Evolutionary conservation across 2,113 vertebrate species (phyloP).

Genomic region (Pristiophorus japonicus): DNA sequence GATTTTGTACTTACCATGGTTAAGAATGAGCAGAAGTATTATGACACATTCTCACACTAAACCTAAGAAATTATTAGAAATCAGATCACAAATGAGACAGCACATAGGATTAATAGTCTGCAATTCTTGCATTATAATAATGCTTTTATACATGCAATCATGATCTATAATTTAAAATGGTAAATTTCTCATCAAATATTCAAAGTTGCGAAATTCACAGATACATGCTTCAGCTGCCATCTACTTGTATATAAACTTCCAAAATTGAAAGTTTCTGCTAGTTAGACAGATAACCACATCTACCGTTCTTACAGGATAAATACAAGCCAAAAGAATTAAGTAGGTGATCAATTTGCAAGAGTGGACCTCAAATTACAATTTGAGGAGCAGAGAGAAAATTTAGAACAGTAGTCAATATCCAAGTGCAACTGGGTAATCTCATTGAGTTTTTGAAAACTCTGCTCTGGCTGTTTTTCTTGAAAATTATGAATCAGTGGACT

Average conservation of each 20-base stretch:
- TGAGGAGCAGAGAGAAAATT: background rate
- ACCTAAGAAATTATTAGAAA: background rate
- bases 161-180: background rate
- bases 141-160: background rate
- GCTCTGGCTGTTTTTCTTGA: background rate
- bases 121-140: background rate
- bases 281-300: background rate
- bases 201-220: background rate
- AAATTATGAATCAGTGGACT: background rate
- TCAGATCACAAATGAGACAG: background rate
- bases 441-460: background rate
- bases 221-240: background rate
- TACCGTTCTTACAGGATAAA: background rate
- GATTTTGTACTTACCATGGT: background rate
- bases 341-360: background rate
- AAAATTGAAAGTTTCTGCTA: background rate
- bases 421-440: background rate
- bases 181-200: background rate
- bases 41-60: background rate
- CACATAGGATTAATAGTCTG: background rate
- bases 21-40: background rate
- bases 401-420: background rate
- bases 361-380: background rate
- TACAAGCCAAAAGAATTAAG: background rate
- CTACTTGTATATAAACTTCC: background rate